Base-by-base conservation (phyloP, 2,888 invertebrate species). In the Plusia festucae region DNA sequence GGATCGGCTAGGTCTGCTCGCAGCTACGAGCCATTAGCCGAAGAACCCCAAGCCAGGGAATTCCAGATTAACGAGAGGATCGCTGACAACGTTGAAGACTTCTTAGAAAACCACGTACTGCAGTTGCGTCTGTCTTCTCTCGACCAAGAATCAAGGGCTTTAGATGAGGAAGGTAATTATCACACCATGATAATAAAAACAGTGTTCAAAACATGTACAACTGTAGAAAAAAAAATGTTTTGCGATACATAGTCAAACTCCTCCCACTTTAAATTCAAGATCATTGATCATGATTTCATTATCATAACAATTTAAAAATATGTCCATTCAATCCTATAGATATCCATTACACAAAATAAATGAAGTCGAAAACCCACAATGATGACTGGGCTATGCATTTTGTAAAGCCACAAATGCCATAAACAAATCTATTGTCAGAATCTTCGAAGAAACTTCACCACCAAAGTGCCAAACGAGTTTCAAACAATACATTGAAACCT, bases 91-190 rank as follows among this genome's bases (percentile, higher is more conserved):
- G 86, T 95, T 60, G 94, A 91, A 20, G 95, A 95, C 76, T 94
- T 95, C 68, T 81, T 95, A 55, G 92, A 94, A 59, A 93, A 90
- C 60, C 94, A 95, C 82, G 94, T 94, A 77, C 88, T 95, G 82
- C 95, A 95, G 88, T 82, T 95, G 68, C 90, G 93, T 78, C 75
- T 95, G 62, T 86, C 93, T 51, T 90, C 93, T 34, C 81, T 87
- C 64, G 91, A 91, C 11, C 84, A 79, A 40, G 92, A 93, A 67
- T 91, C 93, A 0, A 86, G 93, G 62, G 88, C 85, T 53, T 85
- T 94, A n/a, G 95, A 95, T 73, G 94, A 93, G 71, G 95, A 95
- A 94, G 93, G 95, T 94, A 82, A 85, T 67, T 70, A 56, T 40
- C n/a, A 40, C 8, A 6, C n/a, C 40, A n/a, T 18, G 18, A 52